Evolutionary conservation across 2,797 vertebrate genomes (phyloP).

Genomic region (Bovichtus variegatus): DNA sequence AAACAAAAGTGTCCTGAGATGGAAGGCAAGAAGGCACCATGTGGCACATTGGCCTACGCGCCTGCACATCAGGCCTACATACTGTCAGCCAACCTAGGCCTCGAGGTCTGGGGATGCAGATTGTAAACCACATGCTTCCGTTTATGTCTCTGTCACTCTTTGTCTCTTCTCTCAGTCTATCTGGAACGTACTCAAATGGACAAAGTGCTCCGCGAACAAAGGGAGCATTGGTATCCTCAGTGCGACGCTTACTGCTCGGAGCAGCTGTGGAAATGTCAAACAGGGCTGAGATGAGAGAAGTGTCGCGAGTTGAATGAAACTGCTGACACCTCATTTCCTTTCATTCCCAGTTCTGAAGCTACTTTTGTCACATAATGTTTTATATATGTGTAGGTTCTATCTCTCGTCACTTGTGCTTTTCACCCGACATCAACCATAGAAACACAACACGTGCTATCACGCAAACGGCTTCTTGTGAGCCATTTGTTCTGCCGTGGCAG

Average conservation of each 20-base stretch:
- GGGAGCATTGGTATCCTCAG: conserved; percentile 65
- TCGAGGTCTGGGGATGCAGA: conserved; percentile 62
- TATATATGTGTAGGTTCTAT: conserved; percentile 75
- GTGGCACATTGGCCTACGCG: conserved; percentile 64
- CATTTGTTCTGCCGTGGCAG: conserved; percentile 81
- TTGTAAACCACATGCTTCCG: conserved; percentile 76
- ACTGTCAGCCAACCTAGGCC: conserved; percentile 65
- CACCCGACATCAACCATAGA: conserved; percentile 69
- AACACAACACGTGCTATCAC: conserved; percentile 81
- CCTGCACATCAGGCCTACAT: conserved; percentile 63
- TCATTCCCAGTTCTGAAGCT: conserved; percentile 81
- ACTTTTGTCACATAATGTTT: conserved; percentile 83
- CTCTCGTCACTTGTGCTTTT: conserved; percentile 77
- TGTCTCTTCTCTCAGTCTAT: conserved; percentile 63
- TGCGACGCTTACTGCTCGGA: conserved; percentile 63
- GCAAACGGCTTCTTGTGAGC: conserved; percentile 77
- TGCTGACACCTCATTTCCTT: conserved; percentile 85
- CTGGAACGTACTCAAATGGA: conserved; percentile 74
- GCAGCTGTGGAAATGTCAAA: conserved; percentile 82
- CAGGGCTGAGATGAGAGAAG: conserved; percentile 79
- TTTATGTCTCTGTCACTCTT: conserved; percentile 78
- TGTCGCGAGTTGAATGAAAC: conserved; percentile 78
- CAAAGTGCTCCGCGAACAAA: conserved; percentile 76
- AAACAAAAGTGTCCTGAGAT: conserved; percentile 76
- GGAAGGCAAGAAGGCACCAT: conserved; percentile 73